Conservation (phyloP, 2,797 vertebrate genomes). For the Pagetopsis macropterus region DNA sequence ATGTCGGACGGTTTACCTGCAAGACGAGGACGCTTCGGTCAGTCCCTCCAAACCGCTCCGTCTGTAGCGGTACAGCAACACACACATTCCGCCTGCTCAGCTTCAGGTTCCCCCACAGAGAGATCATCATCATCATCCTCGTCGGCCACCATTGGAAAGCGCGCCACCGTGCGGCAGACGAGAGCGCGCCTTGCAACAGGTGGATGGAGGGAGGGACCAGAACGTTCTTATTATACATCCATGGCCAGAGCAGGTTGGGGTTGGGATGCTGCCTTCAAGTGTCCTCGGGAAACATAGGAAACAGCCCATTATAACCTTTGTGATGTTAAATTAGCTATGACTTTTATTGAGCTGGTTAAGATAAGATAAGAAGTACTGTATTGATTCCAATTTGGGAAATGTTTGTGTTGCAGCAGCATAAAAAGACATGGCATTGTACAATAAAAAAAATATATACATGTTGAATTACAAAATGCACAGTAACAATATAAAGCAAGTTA, state of each 20-base stretch:
- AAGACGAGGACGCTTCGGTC: conserved; percentile 22
- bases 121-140: conserved; percentile 6
- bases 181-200: conserved; percentile 66
- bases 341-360: not conserved
- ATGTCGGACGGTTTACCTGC: conserved; percentile 64
- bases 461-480: too few species aligned
- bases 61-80: conserved; percentile 41
- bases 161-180: conserved; percentile 72
- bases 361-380: too few species aligned
- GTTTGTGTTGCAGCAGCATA: too few species aligned
- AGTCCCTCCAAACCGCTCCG: conserved; percentile 15
- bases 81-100: conserved; percentile 36
- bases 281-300: not conserved
- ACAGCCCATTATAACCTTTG: not conserved
- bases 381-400: too few species aligned
- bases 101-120: conserved; percentile 61
- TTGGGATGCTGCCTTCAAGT: conserved; percentile 20
- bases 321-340: not conserved
- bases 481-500: too few species aligned
- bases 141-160: conserved; percentile 19
- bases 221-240: too few species aligned
- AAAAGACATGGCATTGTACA: too few species aligned
- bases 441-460: too few species aligned
- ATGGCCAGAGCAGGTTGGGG: not conserved
- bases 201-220: conserved; percentile 43